Conservation (phyloP, 2,888 invertebrate genomes). For the Dryobotodes eremita region DNA sequence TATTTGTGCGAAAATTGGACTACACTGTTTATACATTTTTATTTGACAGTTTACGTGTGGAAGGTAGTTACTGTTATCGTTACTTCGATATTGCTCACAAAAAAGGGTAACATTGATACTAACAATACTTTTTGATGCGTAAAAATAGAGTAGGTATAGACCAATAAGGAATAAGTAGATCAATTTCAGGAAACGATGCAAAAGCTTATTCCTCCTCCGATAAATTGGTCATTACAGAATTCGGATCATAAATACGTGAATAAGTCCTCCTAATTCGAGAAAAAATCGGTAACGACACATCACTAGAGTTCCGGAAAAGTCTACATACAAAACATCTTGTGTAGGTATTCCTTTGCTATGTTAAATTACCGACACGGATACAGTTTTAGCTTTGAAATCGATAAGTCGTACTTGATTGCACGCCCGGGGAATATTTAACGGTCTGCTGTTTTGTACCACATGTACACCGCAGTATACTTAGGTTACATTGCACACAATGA, state of each 20-base stretch:
- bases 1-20: conserved; percentile 42
- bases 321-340: conserved; percentile 42
- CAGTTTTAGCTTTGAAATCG: conserved; percentile 81
- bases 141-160: conserved; percentile 2
- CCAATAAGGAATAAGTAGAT: conserved; percentile 13
- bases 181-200: conserved; percentile 22
- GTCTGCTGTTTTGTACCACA: conserved; percentile 65
- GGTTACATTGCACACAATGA: conserved; percentile 59
- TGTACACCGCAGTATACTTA: conserved; percentile 53
- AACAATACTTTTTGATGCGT: conserved; percentile 9
- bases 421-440: conserved; percentile 76
- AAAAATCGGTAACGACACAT: conserved; percentile 22
- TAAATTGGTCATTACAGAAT: conserved; percentile 60
- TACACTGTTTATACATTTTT: too few species aligned
- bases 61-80: conserved; percentile 27
- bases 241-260: conserved; percentile 34
- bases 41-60: conserved; percentile 27
- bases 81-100: not conserved
- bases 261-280: not conserved
- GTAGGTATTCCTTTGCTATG: conserved; percentile 72
- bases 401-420: conserved; percentile 82
- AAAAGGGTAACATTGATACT: conserved; percentile 17
- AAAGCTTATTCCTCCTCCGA: conserved; percentile 24
- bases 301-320: conserved; percentile 1
- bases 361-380: conserved; percentile 81